A percentile compares a stretch with the other conserved stretches of the same genome.
phyloP scores from a whole-genome alignment of 2,113 vertebrate species.

The Dromaius novaehollandiae region DNA sequence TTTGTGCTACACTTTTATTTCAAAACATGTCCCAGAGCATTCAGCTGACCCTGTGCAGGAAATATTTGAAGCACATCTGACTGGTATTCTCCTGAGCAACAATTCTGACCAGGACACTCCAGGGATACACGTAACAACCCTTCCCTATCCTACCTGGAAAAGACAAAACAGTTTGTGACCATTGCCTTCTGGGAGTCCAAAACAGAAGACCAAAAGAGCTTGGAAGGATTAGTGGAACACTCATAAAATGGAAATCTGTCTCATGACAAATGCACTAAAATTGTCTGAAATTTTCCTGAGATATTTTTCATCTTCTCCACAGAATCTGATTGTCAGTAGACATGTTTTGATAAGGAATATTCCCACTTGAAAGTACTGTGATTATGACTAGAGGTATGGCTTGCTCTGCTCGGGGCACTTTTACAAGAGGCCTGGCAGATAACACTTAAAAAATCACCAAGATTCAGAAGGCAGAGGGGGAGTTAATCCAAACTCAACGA shows the following conservation, averaged over 20 bases:
- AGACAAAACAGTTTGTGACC: neutral
- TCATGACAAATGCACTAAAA: neutral
- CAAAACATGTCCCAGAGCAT: neutral
- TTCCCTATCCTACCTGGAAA: neutral
- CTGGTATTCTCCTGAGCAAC: neutral
- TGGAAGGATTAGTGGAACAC: neutral
- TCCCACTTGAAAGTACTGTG: neutral
- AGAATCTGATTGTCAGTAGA: neutral
- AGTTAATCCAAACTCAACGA: neutral
- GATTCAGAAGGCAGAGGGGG: neutral
- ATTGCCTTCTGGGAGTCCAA: neutral
- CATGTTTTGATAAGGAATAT: neutral
- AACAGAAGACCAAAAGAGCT: neutral
- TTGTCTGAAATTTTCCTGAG: neutral
- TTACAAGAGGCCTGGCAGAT: neutral
- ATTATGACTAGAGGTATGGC: neutral
- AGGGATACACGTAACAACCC: neutral
- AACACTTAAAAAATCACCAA: neutral
- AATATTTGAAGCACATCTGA: neutral
- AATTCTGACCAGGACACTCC: neutral
- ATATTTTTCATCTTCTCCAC: neutral
- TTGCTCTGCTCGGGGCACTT: neutral
- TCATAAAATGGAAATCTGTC: neutral
- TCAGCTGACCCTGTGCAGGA: neutral
- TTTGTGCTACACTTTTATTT: neutral